These are phyloP conservation scores for Slavum lentiscoides DNA, from an alignment of 2,888 invertebrate species.

Conservation along the genomic window DNA sequence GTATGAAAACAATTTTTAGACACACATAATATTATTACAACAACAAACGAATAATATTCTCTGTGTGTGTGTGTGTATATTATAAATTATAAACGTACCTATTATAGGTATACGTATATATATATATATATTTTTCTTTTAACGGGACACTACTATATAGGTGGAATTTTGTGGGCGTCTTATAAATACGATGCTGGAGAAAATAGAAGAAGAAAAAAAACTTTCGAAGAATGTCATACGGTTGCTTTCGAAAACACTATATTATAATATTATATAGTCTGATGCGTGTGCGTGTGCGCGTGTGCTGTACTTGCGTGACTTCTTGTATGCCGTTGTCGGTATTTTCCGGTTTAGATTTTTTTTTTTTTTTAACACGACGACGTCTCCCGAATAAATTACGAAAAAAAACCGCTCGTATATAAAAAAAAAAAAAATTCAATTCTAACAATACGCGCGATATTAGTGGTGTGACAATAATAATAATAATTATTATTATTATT, in stretches of 20 bases:
- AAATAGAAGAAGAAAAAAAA: too few relatives aligned
- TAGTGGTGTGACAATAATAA: too few relatives aligned
- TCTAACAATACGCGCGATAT: too few relatives aligned
- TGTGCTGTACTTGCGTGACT: too few relatives aligned
- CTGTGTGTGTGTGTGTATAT: not conserved
- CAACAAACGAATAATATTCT: not conserved
- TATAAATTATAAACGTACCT: not conserved
- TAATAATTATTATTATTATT: too few relatives aligned
- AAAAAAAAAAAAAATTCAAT: too few relatives aligned
- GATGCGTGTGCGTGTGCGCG: too few relatives aligned
- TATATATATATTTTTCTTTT: not conserved
- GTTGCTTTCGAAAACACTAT: conserved; percentile 22
- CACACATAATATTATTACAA: conserved; percentile 16
- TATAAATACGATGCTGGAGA: conserved; percentile 8
- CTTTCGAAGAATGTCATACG: conserved; percentile 29
- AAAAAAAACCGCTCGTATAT: not conserved
- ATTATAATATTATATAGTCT: not conserved
- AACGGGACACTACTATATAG: not conserved
- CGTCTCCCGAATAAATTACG: not conserved
- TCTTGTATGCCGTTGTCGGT: too few relatives aligned
- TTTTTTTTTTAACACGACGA: not conserved
- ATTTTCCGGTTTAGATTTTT: too few relatives aligned
- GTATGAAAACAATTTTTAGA: conserved; percentile 8
- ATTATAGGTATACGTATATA: too few relatives aligned
- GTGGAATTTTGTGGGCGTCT: conserved; percentile 37